Evolutionary conservation across 2,888 invertebrate genomes (phyloP).

Genomic region (Dolomedes plantarius): DNA sequence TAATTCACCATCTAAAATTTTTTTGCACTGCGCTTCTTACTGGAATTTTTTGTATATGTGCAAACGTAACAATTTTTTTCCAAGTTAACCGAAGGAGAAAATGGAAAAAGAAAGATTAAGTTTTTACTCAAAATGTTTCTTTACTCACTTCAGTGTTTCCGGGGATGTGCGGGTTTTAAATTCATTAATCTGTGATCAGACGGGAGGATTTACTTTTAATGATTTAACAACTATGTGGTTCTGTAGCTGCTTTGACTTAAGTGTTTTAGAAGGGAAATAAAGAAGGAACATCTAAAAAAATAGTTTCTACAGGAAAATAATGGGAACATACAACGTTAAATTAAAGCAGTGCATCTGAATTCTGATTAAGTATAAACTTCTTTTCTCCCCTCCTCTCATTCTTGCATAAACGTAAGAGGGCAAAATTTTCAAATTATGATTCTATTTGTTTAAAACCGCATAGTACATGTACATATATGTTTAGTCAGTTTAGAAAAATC

Average conservation of each 20-base stretch:
- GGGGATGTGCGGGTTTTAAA: not conserved
- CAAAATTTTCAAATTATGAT: too few relatives aligned
- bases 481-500: too few relatives aligned
- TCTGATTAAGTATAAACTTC: too few relatives aligned
- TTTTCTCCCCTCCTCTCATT: too few relatives aligned
- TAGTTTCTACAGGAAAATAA: not conserved
- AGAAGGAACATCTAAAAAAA: not conserved
- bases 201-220: not conserved
- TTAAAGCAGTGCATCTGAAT: too few relatives aligned
- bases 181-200: conserved; percentile 5
- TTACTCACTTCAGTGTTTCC: not conserved
- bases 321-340: too few relatives aligned
- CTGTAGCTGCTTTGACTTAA: not conserved
- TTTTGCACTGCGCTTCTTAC: not conserved
- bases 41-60: not conserved
- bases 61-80: not conserved
- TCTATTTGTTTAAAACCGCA: too few relatives aligned
- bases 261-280: not conserved
- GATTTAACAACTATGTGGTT: not conserved
- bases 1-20: conserved; percentile 1
- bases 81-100: not conserved
- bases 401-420: too few relatives aligned
- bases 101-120: not conserved
- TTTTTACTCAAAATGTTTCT: not conserved
- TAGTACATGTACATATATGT: too few relatives aligned